Base-by-base conservation (phyloP, 2,113 vertebrate species). In the Meleagris gallopavo region DNA sequence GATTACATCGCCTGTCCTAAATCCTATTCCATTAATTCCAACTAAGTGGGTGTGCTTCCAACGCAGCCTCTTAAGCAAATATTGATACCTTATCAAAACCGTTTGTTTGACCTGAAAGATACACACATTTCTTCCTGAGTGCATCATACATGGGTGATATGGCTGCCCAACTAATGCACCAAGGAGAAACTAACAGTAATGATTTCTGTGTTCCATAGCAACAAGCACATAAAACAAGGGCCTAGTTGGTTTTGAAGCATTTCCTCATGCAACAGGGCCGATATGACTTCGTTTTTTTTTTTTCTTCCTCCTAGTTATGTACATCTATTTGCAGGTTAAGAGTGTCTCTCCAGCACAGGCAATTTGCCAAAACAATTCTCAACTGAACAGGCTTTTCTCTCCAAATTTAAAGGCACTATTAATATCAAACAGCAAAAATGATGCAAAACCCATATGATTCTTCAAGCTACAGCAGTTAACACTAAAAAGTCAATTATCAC, bases 1-100 rank as follows among this genome's bases (percentile, higher is more conserved):
- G 88, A 98, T 98, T 97, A 98, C 97, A 97, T 98, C 96, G 93
- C 96, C 97, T 97, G 95, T 94, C 93, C 85, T 91, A 95, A 96
- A 95, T 91, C 86, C 58, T 90, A 94, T 71, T 94, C 92, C 76
- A 87, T 64, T 9, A 74, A 91, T 96, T 94, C 76, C 89, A 82
- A 19, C 75, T 90, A 93, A 90, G 86, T 88, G 89, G 89, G 89
- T 91, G 89, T 97, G 92, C 74, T 95, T 93, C 72, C 78, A 82
- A 46, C 3, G 3, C 50, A 96, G 85, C 41, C 86, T 89, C 86
- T 88, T 88, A 76, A 77, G 93, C 90, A 85, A 91, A 88, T 71
- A 96, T 72, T 88, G 92, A 82, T 88, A 93, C 75, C 76, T 81
- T 95, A 95, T 95, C 95, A 48, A 72, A 95, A 77, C 13, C 12